Evolutionary conservation across 1,140 invertebrate species (phyloP), one percentile per base, ranked within the genome.

Genomic region (Chelonus insularis): DNA sequence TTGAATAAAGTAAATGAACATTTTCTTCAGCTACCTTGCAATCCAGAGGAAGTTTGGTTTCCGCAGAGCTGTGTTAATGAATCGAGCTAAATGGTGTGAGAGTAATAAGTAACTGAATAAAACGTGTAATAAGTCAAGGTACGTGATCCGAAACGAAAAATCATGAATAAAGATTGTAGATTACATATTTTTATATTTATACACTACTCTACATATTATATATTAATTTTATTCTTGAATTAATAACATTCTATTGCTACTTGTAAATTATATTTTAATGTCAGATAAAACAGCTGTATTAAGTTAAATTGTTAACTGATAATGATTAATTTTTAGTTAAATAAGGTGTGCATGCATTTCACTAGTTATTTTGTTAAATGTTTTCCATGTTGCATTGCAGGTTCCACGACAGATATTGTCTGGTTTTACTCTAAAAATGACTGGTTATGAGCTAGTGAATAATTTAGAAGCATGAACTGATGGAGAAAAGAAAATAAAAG

Each of bases 1-100:
- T 18, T 20, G 43, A 45, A 21, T 16, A 45, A 45, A 16, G n/a
- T n/a, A n/a, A n/a, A n/a, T 45, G 43, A 18, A 16, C 6, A 2
- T 7, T 48, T 48, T 25, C 23, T 18, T 48, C 11, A 23, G 23
- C 14, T 52, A 52, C 50, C 16, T 52, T 52, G 50, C 32, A 52
- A 25, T 52, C 34, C 20, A 52, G 50, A 52, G 32, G 50, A 52
- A 52, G 32, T 14, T 18, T 4, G 25, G 16, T 52, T 52, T 52
- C 50, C 50, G 21, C 7, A 29, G 25, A 34, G 11, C 9, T 14
- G 8, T 21, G 29, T 16, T 52, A 52, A 52, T 52, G 25, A 52
- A 52, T 29, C 50, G 29, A 16, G 12, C 12, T n/a, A 36, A 52
- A 52, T 12, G 50, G 29, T 34, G 50, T 34, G 25, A 52, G 32